Evolutionary conservation across 1,140 invertebrate species (phyloP), one percentile per base, ranked within the genome.

Genomic region (Brachionus rubens): DNA sequence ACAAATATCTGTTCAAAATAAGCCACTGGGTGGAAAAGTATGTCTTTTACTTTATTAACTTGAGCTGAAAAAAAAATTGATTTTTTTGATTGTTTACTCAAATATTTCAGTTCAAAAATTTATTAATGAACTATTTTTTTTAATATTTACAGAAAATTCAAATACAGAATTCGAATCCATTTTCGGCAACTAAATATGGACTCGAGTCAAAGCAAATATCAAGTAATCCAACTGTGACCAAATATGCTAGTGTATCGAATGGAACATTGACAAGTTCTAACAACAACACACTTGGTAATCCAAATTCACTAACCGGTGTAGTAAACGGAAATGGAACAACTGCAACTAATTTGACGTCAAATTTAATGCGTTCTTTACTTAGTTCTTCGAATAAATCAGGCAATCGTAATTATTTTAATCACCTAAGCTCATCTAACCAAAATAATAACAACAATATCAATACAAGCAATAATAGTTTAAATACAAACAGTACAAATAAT

Each of bases 1-100:
- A 30, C 68, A 72, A 72, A 72, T 72, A 50, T 50, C 68, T 50
- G 46, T 72, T 1, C 68, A 72, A 30, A 72, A 72, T 41, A 72
- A 72, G 16, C 68, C 68, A 30, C 28, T 54, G 3, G 68, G 68
- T 1, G 68, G 68, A 72, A 72, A 72, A 50, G 46, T 72, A 54
- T 16, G 33, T 59, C 30, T 54, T 28, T 26, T 9, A n/a, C 24
- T 26, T 26, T 28, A 4, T 1, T 52, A 14, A 26, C 1, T 26
- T 52, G n/a, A n/a, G n/a, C n/a, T n/a, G n/a, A n/a, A n/a, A n/a
- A n/a, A n/a, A n/a, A n/a, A n/a, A n/a, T n/a, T n/a, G n/a, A n/a
- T n/a, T n/a, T n/a, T n/a, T n/a, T n/a, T n/a, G n/a, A n/a, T n/a
- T n/a, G n/a, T n/a, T n/a, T n/a, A n/a, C n/a, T n/a, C n/a, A n/a